Conservation (phyloP, 2,888 invertebrate genomes). For the Drosophila acutilabella region DNA sequence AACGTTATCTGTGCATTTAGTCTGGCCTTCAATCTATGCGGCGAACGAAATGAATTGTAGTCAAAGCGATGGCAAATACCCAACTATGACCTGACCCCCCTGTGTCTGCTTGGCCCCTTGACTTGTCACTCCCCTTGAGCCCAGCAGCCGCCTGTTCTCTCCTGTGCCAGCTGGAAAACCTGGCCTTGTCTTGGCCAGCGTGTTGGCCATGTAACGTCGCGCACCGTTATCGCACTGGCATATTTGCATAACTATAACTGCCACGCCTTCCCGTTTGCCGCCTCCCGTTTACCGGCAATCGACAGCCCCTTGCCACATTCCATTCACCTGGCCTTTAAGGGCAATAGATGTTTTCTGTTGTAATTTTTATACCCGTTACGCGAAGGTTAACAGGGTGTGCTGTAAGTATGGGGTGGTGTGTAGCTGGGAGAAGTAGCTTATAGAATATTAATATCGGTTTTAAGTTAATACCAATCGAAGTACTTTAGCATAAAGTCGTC, state of each 20-base stretch:
- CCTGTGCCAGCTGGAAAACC: slow-evolving; percentile 14
- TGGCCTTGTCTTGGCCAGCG: slow-evolving; percentile 32
- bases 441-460: no score
- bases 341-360: neutral
- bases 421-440: no score
- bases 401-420: no score
- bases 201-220: slow-evolving; percentile 39
- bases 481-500: no score
- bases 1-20: slow-evolving; percentile 64
- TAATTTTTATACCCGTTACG: neutral
- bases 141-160: neutral
- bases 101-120: neutral
- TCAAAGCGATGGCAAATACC: slow-evolving; percentile 3
- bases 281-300: neutral
- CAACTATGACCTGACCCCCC: slow-evolving; percentile 19
- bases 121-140: neutral
- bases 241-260: slow-evolving; percentile 58
- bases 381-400: no score
- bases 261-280: no score
- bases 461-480: no score
- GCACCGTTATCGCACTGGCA: slow-evolving; percentile 49
- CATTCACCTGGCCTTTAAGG: slow-evolving; percentile 8
- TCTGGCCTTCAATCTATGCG: slow-evolving; percentile 68
- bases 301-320: slow-evolving; percentile 15
- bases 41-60: slow-evolving; percentile 31